Evolutionary conservation across 2,888 invertebrate species (phyloP), one percentile per base, ranked within the genome.

Genomic region (Luperina testacea): DNA sequence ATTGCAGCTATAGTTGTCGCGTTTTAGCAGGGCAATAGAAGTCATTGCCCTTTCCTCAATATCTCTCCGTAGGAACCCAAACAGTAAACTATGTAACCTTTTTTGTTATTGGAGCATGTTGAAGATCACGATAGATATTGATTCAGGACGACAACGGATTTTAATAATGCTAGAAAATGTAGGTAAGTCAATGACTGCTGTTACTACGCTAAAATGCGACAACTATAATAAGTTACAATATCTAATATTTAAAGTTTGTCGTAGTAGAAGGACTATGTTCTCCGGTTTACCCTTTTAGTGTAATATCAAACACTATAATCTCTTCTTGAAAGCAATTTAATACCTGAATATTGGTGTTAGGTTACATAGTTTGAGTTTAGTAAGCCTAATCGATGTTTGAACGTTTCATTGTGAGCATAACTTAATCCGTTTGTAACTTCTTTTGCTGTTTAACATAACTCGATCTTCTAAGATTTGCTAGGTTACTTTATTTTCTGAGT

Each of bases 331-430:
- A 75, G 63, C n/a, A 64, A 69, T 64, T 27, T 38, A 42, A 9
- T 65, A 63, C 75, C n/a, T 57, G 61, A 48, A 69, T 69, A 61
- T 57, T 69, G 15, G 27, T 48, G 61, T 57, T 73, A 69, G 38
- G 17, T 78, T 38, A 57, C 45, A 57, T 45, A 79, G 74, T 63
- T 80, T 68, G 64, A 63, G 72, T 45, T 79, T 57, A 63, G 53
- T 80, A 57, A 78, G 45, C 63, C 7, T 78, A 63, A 78, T 45
- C 53, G 73, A 67, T 53, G 57, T 80, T 80, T n/a, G 24, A 73
- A 73, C 68, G 61, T 80, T 79, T 73, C 8, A 79, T 48, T 80
- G 3, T 57, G 7, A n/a, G 74, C 63, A 68, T 63, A 80, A 80
- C 38, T 63, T 69, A 63, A 80, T 80, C 75, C 38, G 7, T 48